Evolutionary conservation across 2,113 vertebrate genomes (phyloP), one percentile per base, ranked within the genome.

Genomic region (Ascaphus truei): DNA sequence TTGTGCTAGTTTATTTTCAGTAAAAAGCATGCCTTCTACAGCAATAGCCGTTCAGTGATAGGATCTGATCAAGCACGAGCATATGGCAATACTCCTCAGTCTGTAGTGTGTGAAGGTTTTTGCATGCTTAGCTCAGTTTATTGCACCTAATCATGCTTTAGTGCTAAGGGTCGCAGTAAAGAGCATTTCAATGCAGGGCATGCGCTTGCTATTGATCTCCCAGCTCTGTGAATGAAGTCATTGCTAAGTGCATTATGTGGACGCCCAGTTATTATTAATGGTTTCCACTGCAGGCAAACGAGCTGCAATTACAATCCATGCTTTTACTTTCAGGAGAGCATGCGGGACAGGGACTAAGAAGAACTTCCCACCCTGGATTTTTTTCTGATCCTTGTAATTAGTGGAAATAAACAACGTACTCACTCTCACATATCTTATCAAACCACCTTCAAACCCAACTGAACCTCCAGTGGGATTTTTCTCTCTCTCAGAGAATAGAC

Each of bases 381-480:
- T n/a, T n/a, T n/a, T n/a, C n/a, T n/a, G n/a, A n/a, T n/a, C n/a
- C n/a, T n/a, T n/a, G n/a, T n/a, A n/a, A n/a, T n/a, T n/a, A n/a
- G n/a, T n/a, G n/a, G 4, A 2, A 41, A 23, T 27, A 33, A 47
- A 52, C 59, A 41, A 84, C 79, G 7, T 84, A 82, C 82, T 87
- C 75, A 76, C 29, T 25, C 55, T 73, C 74, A 12, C 65, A 62
- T n/a, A n/a, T n/a, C 58, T 50, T 74, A 76, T 77, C 27, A 58
- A 79, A 50, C 75, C 73, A 77, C 67, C 73, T 31, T 67, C 80
- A 66, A 67, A 73, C 47, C 72, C 79, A 81, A 74, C 68, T 76
- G 6, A 3, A 77, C 58, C 72, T 79, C 56, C 71, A 60, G 22
- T 34, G 29, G 20, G 16, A 41, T 62, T 18, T 25, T 13, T 56